Conservation (phyloP, 2,797 vertebrate species). For the Argya squamiceps region DNA sequence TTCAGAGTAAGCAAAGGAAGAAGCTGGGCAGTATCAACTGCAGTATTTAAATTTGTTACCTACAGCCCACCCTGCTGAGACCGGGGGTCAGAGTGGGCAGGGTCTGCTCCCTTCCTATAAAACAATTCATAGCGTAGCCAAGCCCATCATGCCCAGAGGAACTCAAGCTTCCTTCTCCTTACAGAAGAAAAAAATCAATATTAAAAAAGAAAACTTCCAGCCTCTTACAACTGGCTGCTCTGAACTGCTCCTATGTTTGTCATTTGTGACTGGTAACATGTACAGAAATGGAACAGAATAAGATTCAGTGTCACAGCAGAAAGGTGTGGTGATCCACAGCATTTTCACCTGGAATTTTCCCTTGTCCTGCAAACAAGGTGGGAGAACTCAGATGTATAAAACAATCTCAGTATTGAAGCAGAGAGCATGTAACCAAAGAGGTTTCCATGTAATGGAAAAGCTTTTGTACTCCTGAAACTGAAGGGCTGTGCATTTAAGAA, state of each 20-base stretch:
- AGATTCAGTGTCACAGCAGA: background rate
- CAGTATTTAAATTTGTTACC: background rate
- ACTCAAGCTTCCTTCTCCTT: background rate
- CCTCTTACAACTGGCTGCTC: background rate
- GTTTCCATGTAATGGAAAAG: background rate
- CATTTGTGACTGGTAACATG: background rate
- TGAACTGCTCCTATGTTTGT: background rate
- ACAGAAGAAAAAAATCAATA: background rate
- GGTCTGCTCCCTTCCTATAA: background rate
- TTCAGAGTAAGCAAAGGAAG: background rate
- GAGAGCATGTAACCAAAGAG: background rate
- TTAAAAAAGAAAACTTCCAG: background rate
- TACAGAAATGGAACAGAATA: background rate
- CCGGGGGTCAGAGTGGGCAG: background rate
- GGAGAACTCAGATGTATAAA: background rate
- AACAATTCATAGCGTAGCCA: background rate
- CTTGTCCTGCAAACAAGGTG: background rate
- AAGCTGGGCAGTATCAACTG: background rate
- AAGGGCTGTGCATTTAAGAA: background rate
- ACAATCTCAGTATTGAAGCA: background rate
- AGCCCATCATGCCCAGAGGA: background rate
- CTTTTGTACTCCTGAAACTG: background rate
- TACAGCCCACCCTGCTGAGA: background rate
- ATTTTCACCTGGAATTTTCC: background rate
- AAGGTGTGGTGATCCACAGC: background rate